Evolutionary conservation across 2,888 invertebrate genomes (phyloP), one percentile per base, ranked within the genome.

Genomic region (Ametastegia equiseti): DNA sequence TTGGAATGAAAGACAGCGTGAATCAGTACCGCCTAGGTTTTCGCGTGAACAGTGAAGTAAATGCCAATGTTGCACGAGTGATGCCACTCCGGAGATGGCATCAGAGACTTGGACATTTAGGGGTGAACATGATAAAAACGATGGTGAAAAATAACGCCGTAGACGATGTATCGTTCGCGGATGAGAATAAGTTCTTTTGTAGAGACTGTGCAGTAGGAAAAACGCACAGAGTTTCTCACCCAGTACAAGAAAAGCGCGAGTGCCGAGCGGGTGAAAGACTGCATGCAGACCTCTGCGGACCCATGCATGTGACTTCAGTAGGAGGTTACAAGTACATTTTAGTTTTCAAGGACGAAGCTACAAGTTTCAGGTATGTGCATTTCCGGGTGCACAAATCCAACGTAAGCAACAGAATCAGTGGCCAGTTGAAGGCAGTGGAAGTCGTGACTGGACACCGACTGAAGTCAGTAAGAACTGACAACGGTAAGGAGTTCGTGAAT

Each of bases 281-380:
- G 6, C 81, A 83, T 47, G 83, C 71, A 11, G 83, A 84, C 73
- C 63, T 83, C 7, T 81, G 82, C 78, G 84, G 85, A 30, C 83
- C 85, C 0, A 84, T 84, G 83, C 50, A 47, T 27, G 57, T 75
- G 23, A 47, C 71, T 19, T 83, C 82, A 39, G 15, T 84, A 19
- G 81, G 82, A 57, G 83, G 82, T 1, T 73, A 77, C 11, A 81
- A 82, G 5, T 85, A 82, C 54, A 65, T 82, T 30, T 45, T 85
- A 4, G 80, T 71, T 27, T 83, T 85, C 27, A 84, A 84, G 65
- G 85, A 84, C 57, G 83, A 83, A 19, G 78, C 50, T 27, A 80
- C 83, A 5, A 77, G 81, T 50, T 85, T 80, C 71, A 80, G 83
- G 23, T 47, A 81, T n/a, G 82, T 83, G 15, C 81, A 82, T 39